These are phyloP conservation scores for Pristiophorus japonicus DNA, from an alignment of 2,113 vertebrate species.

Conservation along the genomic window DNA sequence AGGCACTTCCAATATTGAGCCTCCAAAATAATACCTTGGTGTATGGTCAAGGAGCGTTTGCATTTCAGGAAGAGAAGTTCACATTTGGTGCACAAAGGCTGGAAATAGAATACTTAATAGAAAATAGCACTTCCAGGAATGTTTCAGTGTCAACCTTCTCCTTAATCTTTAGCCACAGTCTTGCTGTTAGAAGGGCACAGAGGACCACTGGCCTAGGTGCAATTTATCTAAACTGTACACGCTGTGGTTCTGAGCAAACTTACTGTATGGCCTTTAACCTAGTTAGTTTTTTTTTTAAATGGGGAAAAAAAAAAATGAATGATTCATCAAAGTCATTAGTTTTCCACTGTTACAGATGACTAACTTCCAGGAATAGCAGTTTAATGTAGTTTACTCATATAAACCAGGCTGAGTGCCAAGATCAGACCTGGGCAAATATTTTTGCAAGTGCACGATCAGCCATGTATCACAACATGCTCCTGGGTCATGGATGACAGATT, in stretches of 20 bases:
- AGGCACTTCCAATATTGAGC: too few relatives aligned
- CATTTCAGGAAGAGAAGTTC: background rate
- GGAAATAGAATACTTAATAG: background rate
- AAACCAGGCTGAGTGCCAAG: slow-evolving; percentile 16
- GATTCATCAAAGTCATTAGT: slow-evolving; percentile 23
- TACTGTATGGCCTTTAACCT: background rate
- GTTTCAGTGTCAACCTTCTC: background rate
- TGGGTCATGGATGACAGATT: background rate
- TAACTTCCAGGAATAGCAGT: slow-evolving; percentile 25
- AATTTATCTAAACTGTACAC: background rate
- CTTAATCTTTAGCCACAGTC: background rate
- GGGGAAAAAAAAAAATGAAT: background rate
- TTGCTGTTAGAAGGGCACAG: background rate
- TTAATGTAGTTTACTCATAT: slow-evolving; percentile 26
- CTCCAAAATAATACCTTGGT: background rate
- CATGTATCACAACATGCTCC: background rate
- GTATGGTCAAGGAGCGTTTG: background rate
- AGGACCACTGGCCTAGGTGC: background rate
- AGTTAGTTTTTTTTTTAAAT: slow-evolving; percentile 12
- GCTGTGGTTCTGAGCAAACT: background rate
- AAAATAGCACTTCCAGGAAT: background rate
- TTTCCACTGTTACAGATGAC: slow-evolving; percentile 32
- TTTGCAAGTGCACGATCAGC: background rate
- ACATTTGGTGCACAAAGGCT: background rate
- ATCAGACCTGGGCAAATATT: background rate